phyloP scores from a whole-genome alignment of 2,888 invertebrate genomes.

The Andrena camellia region DNA sequence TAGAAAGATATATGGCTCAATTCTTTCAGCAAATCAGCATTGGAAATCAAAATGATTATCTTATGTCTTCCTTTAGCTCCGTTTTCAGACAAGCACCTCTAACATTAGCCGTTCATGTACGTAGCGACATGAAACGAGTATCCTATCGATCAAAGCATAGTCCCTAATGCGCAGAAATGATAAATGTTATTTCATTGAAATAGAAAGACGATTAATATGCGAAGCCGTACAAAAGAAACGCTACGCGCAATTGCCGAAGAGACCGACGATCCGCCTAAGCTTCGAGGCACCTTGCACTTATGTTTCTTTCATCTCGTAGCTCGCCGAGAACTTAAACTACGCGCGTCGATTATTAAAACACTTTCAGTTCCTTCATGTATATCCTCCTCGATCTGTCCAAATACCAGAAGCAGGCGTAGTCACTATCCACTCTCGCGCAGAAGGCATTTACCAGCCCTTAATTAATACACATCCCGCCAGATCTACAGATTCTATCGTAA shows the following conservation, averaged over 20 bases:
- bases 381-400: slow-evolving; percentile 4
- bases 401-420: slow-evolving; percentile 8
- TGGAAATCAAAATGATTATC: slow-evolving; percentile 26
- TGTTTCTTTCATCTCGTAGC: slow-evolving; percentile 8
- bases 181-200: slow-evolving; percentile 10
- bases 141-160: slow-evolving; percentile 10
- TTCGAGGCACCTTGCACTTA: not conserved
- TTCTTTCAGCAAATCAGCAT: slow-evolving; percentile 60
- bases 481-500: slow-evolving; percentile 42
- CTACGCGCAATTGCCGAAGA: slow-evolving; percentile 26
- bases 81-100: slow-evolving; percentile 33
- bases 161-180: slow-evolving; percentile 10
- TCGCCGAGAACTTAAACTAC: slow-evolving; percentile 10
- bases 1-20: slow-evolving; percentile 56
- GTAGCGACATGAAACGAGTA: slow-evolving; percentile 31
- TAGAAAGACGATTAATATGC: slow-evolving; percentile 12
- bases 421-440: slow-evolving; percentile 1
- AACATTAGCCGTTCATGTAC: slow-evolving; percentile 5
- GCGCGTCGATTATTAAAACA: not conserved
- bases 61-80: slow-evolving; percentile 21
- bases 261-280: slow-evolving; percentile 11
- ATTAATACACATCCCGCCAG: slow-evolving; percentile 19
- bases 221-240: slow-evolving; percentile 41
- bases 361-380: slow-evolving; percentile 1
- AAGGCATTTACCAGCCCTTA: slow-evolving; percentile 30